A percentile compares a stretch with the other conserved stretches of the same genome.
phyloP scores from a whole-genome alignment of 2,797 vertebrate species.

The Neomorphus geoffroyi region DNA sequence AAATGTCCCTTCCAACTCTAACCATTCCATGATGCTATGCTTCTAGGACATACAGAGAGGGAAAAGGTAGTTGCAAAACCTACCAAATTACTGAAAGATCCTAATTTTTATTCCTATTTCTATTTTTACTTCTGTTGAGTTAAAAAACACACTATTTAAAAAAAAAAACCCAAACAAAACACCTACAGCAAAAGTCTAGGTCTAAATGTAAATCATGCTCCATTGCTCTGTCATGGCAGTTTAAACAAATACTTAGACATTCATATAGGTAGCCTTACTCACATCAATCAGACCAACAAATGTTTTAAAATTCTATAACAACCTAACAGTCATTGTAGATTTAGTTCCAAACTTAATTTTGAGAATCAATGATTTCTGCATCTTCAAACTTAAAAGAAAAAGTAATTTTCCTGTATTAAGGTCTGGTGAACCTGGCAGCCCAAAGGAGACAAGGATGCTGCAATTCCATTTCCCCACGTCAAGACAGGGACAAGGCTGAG shows the following conservation, averaged over 20 bases:
- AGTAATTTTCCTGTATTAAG: background rate
- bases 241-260: background rate
- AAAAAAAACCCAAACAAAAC: fast-evolving
- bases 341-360: background rate
- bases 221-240: background rate
- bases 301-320: background rate
- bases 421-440: background rate
- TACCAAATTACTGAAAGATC: background rate
- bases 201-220: background rate
- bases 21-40: background rate
- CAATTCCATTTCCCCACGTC: background rate
- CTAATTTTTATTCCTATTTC: background rate
- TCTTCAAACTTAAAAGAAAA: background rate
- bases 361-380: background rate
- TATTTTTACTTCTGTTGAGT: background rate
- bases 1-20: background rate
- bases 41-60: background rate
- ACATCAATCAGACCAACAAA: background rate
- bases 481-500: background rate
- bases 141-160: background rate
- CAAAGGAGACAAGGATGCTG: background rate
- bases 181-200: background rate
- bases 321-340: background rate
- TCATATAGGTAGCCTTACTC: background rate
- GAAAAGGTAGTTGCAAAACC: background rate